Base-by-base conservation (phyloP, 2,888 invertebrate genomes). In the Adela reaumurella region DNA sequence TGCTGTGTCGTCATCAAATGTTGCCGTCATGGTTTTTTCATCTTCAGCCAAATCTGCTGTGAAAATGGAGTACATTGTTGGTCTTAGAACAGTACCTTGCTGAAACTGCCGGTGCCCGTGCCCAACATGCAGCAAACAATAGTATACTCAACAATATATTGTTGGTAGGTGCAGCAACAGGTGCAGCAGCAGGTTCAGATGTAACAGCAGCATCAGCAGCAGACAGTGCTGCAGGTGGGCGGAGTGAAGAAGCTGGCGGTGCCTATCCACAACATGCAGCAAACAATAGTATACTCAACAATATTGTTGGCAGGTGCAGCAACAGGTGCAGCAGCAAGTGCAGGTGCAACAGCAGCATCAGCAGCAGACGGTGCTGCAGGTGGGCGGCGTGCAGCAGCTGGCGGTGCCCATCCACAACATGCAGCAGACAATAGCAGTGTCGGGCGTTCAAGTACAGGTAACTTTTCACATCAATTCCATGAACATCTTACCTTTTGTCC, bases 341-440 rank as follows among this genome's bases (percentile, higher is more conserved):
- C 56, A 56, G 44, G 52, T 53, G 20, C 54, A 54, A 42, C 58
- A 64, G 35, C 67, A 68, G 51, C 57, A 64, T 54, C 60, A 65
- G 57, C 76, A 73, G 54, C 74, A 72, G 53, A 68, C 67, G 3
- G 70, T 74, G 62, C 51, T 76, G 62, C 74, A 74, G 52, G 76
- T 77, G 49, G 71, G 73, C 58, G 64, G 68, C 52, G 70, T 79
- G 58, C 77, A 74, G 54, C 78, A 77, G 54, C 65, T 77, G 1
- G 63, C 73, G 1, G 65, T 77, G 56, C 76, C 74, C 2, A 63
- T 74, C 54, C 74, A 69, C 49, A 70, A 71, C 49, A 57, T 70
- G 50, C 70, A 66, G 50, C 72, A 70, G 51, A 68, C 43, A 3
- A 43, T 43, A 10, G 17, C 43, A 3, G 43, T 43, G 6, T 43